Percentiles rank a stretch among this genome's conserved stretches.
These are phyloP conservation scores for Pardalotus punctatus DNA, from an alignment of 2,113 vertebrate genomes.

Conservation along the genomic window DNA sequence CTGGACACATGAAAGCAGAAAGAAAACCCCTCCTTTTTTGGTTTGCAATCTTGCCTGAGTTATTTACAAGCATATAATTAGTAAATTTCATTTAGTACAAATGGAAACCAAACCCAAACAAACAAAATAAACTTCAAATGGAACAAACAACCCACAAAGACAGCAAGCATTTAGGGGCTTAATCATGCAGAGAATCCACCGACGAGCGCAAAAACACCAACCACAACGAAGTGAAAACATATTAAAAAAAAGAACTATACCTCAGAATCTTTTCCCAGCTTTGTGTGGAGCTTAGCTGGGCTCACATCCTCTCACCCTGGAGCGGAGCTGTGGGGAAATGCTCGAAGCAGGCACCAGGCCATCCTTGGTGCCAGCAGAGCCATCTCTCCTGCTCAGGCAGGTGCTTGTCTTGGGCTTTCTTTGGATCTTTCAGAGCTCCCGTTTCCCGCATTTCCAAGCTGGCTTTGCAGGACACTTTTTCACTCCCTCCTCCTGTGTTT, in stretches of 20 bases:
- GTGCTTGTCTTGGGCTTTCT: accelerated
- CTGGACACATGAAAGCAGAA: background rate
- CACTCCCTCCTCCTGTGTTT: background rate
- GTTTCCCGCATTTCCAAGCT: background rate
- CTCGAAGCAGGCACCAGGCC: background rate
- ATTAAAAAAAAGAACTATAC: background rate
- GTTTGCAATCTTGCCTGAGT: background rate
- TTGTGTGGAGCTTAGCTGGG: background rate
- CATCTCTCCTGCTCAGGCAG: background rate
- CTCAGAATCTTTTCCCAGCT: background rate
- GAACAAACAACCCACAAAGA: background rate
- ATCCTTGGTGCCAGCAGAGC: background rate
- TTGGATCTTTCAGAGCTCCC: background rate
- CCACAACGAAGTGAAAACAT: background rate
- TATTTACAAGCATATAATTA: background rate
- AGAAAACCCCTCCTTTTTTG: accelerated
- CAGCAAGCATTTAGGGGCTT: background rate
- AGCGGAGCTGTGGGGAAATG: background rate
- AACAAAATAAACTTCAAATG: background rate
- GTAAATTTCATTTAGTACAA: background rate
- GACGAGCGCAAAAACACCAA: background rate
- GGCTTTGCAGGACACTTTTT: background rate
- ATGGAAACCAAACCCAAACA: background rate
- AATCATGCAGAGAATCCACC: background rate
- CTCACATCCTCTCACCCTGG: background rate